A percentile compares a stretch with the other conserved stretches of the same genome.
Conservation (phyloP, 1,140 invertebrate genomes). For the Idris sp. region DNA sequence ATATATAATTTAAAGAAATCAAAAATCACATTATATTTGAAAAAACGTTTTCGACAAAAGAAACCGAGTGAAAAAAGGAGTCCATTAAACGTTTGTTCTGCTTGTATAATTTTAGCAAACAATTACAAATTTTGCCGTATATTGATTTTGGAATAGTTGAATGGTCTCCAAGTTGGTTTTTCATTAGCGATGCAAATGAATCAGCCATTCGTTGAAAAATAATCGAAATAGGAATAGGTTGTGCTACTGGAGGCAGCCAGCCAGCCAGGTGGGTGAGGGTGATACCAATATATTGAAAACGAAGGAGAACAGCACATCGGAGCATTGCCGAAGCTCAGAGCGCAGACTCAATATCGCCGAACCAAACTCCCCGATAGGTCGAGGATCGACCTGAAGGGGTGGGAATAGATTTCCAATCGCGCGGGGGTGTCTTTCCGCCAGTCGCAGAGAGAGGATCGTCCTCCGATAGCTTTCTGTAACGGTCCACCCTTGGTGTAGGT, state of each 20-base stretch:
- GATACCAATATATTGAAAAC: constrained; percentile 54
- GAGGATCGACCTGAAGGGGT: constrained; percentile 78
- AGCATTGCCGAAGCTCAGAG: constrained; percentile 60
- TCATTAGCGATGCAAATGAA: constrained; percentile 52
- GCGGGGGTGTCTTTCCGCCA: constrained; percentile 73
- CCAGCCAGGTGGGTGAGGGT: constrained; percentile 48
- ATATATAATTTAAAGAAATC: constrained; percentile 28
- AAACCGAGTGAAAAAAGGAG: background rate
- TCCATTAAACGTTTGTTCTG: too few species aligned
- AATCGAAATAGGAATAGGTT: constrained; percentile 58
- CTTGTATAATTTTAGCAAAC: too few species aligned
- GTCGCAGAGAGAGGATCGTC: constrained; percentile 55
- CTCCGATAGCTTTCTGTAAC: constrained; percentile 62
- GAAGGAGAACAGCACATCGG: constrained; percentile 53
- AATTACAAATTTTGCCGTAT: constrained; percentile 13
- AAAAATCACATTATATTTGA: constrained; percentile 19
- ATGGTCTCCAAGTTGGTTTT: constrained; percentile 32
- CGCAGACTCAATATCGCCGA: constrained; percentile 79
- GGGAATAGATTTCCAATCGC: constrained; percentile 80
- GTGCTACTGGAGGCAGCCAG: constrained; percentile 25
- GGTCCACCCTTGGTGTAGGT: constrained; percentile 74
- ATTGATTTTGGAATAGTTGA: constrained; percentile 52
- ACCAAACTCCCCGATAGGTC: constrained; percentile 79
- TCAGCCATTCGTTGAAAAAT: constrained; percentile 53
- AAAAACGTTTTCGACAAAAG: too few species aligned